These are phyloP conservation scores for Drosophila leonis DNA, from an alignment of 2,888 invertebrate species.

Conservation along the genomic window DNA sequence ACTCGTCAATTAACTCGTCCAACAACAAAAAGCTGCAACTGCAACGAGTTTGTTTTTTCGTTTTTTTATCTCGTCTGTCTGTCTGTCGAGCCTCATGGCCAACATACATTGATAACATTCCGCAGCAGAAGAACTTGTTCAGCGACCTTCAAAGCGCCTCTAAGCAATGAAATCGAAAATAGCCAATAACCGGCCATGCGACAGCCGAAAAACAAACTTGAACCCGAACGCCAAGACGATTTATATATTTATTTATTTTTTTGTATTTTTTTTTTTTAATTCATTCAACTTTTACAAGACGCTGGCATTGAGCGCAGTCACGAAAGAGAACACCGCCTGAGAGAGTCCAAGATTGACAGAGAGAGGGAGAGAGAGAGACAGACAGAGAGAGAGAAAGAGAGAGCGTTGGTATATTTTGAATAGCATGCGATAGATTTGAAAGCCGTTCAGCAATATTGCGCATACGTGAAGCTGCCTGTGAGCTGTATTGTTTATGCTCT, in stretches of 20 bases:
- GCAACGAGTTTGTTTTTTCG: not conserved
- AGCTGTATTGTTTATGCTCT: not conserved
- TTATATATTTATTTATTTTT: conserved; percentile 22
- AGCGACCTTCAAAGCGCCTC: conserved; percentile 70
- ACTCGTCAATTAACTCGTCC: conserved; percentile 26
- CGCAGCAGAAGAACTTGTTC: conserved; percentile 71
- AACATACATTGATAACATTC: conserved; percentile 29
- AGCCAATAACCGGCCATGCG: conserved; percentile 60
- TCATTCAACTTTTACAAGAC: conserved; percentile 80
- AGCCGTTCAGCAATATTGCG: conserved; percentile 24
- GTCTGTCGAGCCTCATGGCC: conserved; percentile 32
- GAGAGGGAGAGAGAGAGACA: conserved; percentile 2
- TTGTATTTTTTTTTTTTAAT: conserved; percentile 49
- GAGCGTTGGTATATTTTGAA: conserved; percentile 6
- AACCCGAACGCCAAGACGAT: conserved; percentile 73
- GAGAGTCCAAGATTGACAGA: not conserved
- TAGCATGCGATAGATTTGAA: conserved; percentile 61
- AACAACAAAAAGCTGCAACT: conserved; percentile 8
- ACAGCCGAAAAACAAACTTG: conserved; percentile 66
- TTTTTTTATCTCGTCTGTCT: not conserved
- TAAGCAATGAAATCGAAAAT: conserved; percentile 69
- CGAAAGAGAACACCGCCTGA: conserved; percentile 18
- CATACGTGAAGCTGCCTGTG: conserved; percentile 52
- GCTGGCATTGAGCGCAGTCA: conserved; percentile 61
- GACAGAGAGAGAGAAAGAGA: conserved; percentile 1